Percentiles rank a stretch among this genome's conserved stretches.
Conservation (phyloP, 2,797 vertebrate species). For the Sylvilagus floridanus region DNA sequence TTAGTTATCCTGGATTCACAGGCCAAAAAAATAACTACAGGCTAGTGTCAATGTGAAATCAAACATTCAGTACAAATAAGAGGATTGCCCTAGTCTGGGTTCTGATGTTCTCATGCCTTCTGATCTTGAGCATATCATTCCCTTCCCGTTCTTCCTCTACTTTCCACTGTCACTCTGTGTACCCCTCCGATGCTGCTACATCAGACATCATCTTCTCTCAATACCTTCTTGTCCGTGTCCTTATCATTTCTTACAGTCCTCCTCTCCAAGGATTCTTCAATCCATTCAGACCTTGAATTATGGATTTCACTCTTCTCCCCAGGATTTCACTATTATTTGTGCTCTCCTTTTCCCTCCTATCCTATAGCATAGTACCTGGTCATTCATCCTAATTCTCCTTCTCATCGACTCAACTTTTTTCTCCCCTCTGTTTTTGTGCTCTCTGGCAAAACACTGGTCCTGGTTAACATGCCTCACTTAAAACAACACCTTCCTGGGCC, state of each 20-base stretch:
- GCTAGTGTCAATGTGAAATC: not conserved
- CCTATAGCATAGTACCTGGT: not conserved
- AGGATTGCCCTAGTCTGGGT: not conserved
- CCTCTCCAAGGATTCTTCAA: not conserved
- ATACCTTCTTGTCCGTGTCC: not conserved
- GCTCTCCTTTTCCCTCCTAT: not conserved
- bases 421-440: not conserved
- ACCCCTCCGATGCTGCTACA: not conserved
- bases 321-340: not conserved
- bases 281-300: not conserved
- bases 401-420: not conserved
- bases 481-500: not conserved
- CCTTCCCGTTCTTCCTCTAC: not conserved
- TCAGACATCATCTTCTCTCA: not conserved
- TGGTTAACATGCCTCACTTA: not conserved
- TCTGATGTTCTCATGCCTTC: not conserved
- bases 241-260: not conserved
- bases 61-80: not conserved
- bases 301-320: not conserved
- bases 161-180: not conserved
- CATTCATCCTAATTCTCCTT: not conserved
- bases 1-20: not conserved
- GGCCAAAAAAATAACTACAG: not conserved
- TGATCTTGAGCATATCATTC: not conserved
- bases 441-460: not conserved